Evolutionary conservation across 2,113 vertebrate genomes (phyloP).

Genomic region (Tychaedon coryphoeus): DNA sequence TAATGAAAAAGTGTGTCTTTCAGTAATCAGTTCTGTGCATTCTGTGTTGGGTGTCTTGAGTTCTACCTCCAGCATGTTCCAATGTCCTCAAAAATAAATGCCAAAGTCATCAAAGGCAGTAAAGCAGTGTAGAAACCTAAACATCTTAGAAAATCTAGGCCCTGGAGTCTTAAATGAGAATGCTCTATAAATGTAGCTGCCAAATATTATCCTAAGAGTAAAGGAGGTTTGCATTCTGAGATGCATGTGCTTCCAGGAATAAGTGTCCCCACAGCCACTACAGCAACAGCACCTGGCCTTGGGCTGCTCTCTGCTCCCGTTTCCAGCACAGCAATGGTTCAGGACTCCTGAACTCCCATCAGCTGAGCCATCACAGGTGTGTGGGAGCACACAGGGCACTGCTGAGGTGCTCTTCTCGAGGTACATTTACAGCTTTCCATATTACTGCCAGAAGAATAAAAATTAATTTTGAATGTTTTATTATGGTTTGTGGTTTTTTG

Average conservation of each 20-base stretch:
- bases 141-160: not conserved
- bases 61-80: not conserved
- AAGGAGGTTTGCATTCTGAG: not conserved
- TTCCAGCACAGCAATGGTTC: not conserved
- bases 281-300: not conserved
- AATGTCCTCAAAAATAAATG: not conserved
- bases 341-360: not conserved
- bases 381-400: not conserved
- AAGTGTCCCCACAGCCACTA: rapidly evolving
- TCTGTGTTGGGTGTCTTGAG: not conserved
- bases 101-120: not conserved
- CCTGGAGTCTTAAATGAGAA: not conserved
- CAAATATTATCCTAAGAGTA: not conserved
- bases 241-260: not conserved
- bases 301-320: not conserved
- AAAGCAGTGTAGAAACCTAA: not conserved
- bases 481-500: not conserved
- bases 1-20: not conserved
- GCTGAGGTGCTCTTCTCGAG: not conserved
- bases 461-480: not conserved
- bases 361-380: not conserved
- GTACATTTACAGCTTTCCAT: not conserved
- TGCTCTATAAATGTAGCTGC: not conserved
- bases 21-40: not conserved
- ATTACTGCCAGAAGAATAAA: not conserved